Evolutionary conservation across 1,140 invertebrate species (phyloP).

Genomic region (Stegodyphus dumicola): DNA sequence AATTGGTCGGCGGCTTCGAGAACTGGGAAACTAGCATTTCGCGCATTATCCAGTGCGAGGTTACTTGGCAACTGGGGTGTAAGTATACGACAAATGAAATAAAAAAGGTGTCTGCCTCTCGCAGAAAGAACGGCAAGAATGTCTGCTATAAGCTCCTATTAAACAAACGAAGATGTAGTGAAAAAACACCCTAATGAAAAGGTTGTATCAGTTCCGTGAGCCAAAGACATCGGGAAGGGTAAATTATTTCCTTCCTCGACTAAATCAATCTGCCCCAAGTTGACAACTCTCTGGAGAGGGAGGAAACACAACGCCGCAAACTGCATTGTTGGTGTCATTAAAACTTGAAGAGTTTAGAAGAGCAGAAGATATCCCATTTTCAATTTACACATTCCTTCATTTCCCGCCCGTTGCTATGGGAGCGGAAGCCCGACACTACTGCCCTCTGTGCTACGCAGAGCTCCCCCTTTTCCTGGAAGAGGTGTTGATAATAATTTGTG

Average conservation of each 20-base stretch:
- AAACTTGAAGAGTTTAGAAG: conserved; percentile 57
- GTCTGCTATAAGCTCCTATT: too few species aligned
- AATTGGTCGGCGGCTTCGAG: too few species aligned
- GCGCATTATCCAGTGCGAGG: too few species aligned
- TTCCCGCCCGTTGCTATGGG: conserved; percentile 41
- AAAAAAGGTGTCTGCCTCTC: too few species aligned
- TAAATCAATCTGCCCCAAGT: conserved; percentile 51
- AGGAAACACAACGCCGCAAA: conserved; percentile 25
- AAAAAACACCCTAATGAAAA: too few species aligned
- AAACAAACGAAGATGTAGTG: too few species aligned
- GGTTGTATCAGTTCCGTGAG: too few species aligned
- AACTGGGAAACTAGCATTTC: too few species aligned
- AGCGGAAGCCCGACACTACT: conserved; percentile 10
- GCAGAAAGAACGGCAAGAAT: too few species aligned
- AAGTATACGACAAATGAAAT: too few species aligned
- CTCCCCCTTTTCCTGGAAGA: neutral
- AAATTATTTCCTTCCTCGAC: conserved; percentile 56
- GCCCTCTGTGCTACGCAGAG: neutral
- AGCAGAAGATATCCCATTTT: conserved; percentile 57
- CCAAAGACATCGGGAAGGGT: conserved; percentile 19
- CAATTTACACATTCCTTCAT: conserved; percentile 58
- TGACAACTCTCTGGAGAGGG: conserved; percentile 33
- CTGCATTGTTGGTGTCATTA: conserved; percentile 57
- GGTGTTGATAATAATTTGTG: conserved; percentile 50
- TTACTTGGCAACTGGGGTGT: too few species aligned